Percentiles rank a stretch among this genome's conserved stretches.
phyloP scores from a whole-genome alignment of 2,113 vertebrate genomes.

The Myiagra hebetior region DNA sequence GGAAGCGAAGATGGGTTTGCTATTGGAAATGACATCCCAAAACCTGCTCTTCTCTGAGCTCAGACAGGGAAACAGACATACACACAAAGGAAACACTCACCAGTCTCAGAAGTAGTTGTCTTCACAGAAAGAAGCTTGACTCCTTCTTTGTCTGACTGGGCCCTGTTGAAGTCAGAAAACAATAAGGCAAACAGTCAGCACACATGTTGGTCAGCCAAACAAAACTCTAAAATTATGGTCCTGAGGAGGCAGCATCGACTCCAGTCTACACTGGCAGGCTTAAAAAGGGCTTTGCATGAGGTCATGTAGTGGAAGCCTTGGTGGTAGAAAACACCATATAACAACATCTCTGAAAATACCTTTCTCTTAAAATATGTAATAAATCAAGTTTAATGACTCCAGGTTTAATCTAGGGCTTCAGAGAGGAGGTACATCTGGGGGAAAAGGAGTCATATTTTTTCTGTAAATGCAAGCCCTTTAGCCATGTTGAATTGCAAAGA shows the following conservation, averaged over 20 bases:
- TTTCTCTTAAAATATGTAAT: neutral
- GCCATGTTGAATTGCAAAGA: neutral
- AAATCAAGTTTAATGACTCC: neutral
- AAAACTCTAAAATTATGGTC: neutral
- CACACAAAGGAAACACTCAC: conserved; percentile 52
- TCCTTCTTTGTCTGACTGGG: conserved; percentile 75
- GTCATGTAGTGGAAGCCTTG: neutral
- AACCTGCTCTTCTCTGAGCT: neutral
- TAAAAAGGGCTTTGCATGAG: neutral
- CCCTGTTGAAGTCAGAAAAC: conserved; percentile 53
- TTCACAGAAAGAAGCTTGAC: conserved; percentile 82
- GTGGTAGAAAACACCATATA: neutral
- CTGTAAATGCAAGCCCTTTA: neutral
- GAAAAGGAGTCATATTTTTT: neutral
- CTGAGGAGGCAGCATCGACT: neutral
- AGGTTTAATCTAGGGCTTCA: neutral
- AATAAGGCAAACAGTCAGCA: neutral
- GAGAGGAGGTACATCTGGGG: neutral
- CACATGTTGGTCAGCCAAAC: neutral
- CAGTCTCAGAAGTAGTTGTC: conserved; percentile 72
- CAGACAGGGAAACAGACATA: neutral
- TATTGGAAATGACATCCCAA: neutral
- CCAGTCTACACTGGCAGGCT: neutral
- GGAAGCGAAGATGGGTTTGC: neutral
- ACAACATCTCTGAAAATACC: neutral